Conservation (phyloP, 2,797 vertebrate species). For the Pseudotriccus pelzelni region DNA sequence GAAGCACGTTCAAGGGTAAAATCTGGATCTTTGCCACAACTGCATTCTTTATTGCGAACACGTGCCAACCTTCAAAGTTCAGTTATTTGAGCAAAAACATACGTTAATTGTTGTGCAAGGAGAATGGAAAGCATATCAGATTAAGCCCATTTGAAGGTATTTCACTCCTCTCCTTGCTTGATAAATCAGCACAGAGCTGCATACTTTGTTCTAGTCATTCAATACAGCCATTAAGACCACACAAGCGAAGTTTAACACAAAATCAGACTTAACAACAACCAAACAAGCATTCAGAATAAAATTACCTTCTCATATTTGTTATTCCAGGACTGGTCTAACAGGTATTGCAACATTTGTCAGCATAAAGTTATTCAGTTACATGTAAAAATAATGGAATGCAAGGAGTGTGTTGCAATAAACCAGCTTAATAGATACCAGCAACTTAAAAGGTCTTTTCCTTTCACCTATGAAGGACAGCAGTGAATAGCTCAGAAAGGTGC, state of each 20-base stretch:
- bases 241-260: conserved; percentile 21
- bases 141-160: conserved; percentile 10
- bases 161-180: not conserved
- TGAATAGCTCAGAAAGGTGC: not conserved
- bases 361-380: conserved; percentile 65
- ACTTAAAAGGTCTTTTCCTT: conserved; percentile 13
- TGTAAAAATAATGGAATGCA: conserved; percentile 59
- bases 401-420: conserved; percentile 28
- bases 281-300: conserved; percentile 53
- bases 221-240: conserved; percentile 21
- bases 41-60: conserved; percentile 32
- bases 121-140: conserved; percentile 14
- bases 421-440: not conserved
- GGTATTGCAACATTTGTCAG: conserved; percentile 49
- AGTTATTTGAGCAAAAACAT: conserved; percentile 53
- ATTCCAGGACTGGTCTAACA: conserved; percentile 59
- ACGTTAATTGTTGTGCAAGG: not conserved
- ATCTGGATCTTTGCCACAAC: conserved; percentile 21
- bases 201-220: not conserved
- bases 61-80: conserved; percentile 44
- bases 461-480: conserved; percentile 31
- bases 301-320: conserved; percentile 45
- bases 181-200: not conserved
- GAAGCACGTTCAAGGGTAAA: conserved; percentile 15
- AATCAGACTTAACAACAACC: not conserved